Conservation (phyloP, 30 jellyfish, hydroid and myxozoan genomes). For the Cassiopea andromeda region DNA sequence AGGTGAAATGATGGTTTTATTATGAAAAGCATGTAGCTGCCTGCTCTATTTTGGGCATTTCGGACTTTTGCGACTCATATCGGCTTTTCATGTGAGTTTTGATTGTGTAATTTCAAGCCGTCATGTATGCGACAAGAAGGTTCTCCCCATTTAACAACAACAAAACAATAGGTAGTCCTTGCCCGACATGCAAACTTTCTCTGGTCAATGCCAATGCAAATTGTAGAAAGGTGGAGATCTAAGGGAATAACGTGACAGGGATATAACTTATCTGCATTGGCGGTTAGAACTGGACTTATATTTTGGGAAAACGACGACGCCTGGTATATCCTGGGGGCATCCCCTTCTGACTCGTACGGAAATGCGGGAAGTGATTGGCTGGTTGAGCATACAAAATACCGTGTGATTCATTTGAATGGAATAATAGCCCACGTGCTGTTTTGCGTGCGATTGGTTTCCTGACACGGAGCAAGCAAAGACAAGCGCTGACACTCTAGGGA, state of each 20-base stretch:
- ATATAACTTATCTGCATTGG: neutral
- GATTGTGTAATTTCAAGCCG: too few relatives aligned
- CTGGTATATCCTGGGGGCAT: slow-evolving; percentile 32
- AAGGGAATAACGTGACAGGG: neutral
- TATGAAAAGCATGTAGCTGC: too few relatives aligned
- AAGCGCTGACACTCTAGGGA: slow-evolving; percentile 66
- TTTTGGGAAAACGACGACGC: neutral
- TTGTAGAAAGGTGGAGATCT: neutral
- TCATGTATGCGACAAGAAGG: too few relatives aligned
- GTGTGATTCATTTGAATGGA: slow-evolving; percentile 75
- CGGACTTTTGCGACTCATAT: too few relatives aligned
- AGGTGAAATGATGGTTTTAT: too few relatives aligned
- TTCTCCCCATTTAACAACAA: too few relatives aligned
- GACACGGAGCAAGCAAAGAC: slow-evolving; percentile 75
- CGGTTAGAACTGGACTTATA: neutral
- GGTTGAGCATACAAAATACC: slow-evolving; percentile 51
- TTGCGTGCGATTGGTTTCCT: slow-evolving; percentile 81
- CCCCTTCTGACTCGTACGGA: slow-evolving; percentile 55
- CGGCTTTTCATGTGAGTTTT: too few relatives aligned
- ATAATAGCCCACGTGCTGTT: slow-evolving; percentile 82
- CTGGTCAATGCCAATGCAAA: too few relatives aligned
- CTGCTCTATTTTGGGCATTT: too few relatives aligned
- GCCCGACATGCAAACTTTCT: too few relatives aligned
- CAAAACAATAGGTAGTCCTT: too few relatives aligned
- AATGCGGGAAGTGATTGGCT: slow-evolving; percentile 70